Base-by-base conservation (phyloP, 2,113 vertebrate genomes). In the Grammomys surdaster region DNA sequence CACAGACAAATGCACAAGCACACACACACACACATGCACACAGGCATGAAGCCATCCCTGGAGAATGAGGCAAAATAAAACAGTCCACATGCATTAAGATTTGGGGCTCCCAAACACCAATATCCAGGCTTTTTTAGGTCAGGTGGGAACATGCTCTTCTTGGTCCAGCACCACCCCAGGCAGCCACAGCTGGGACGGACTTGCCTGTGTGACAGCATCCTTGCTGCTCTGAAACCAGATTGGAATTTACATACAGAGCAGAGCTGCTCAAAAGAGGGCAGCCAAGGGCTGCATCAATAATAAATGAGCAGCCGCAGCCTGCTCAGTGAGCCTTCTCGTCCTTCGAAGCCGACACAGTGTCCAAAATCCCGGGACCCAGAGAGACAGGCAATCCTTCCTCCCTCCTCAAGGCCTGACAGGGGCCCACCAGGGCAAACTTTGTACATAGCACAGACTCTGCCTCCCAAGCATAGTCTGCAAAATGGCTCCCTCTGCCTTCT, bases 221-320 rank as follows among this genome's bases (percentile, higher is more conserved):
- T 90, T 7, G 86, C 51, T 28, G 16, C 46, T 77, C 85, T 60
- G 65, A 90, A 94, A 67, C 69, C 89, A 48, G 67, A 77, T 20
- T 84, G 75, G 93, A 90, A 96, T 89, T 88, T 90, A 89, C 56
- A n/a, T 85, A 90, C 24, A 73, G 92, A 90, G 70, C 78, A 36
- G 69, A 43, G 86, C 89, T 43, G 88, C 94, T 93, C 80, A 56
- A 95, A 77, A 81, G n/a, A 92, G 48, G 82, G n/a, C 0, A 48
- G 92, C 76, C 54, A 54, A 60, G 70, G 77, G 63, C 91, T 40
- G 36, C 70, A 28, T 73, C 89, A 92, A n/a, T 54, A 91, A 96
- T 26, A 84, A 70, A 51, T 48, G 91, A 73, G 67, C 60, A 33
- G 46, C 87, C 33, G 4, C 56, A 12, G 31, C 26, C 24, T 0